Evolutionary conservation across 2,888 invertebrate genomes (phyloP), one percentile per base, ranked within the genome.

Genomic region (Heliothis peltigera): DNA sequence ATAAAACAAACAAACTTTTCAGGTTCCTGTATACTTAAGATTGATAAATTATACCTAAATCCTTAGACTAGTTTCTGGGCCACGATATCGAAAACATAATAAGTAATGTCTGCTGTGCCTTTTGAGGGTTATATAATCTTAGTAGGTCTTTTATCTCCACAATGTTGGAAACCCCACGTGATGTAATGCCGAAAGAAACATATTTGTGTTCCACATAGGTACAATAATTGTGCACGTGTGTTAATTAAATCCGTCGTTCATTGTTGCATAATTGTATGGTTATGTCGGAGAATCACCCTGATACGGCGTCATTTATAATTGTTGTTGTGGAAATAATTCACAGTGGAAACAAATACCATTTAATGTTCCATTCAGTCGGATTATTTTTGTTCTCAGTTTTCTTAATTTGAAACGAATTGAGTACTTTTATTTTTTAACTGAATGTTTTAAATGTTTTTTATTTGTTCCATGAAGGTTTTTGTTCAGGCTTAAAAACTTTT

Each of bases 241-340:
- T 49, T 46, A 49, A 67, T 69, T 51, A 51, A 54, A 69, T 54
- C 62, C 39, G 54, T 48, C n/a, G 35, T 12, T 49, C 43, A 44
- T 62, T 70, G 64, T 70, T 28, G 19, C 53, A 49, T 64, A 64
- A 70, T 57, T 44, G 56, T 22, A 44, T 48, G 42, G 17, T 42
- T 49, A 32, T 22, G 48, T 35, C 18, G 19, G 17, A 4, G 4
- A 47, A 56, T 52, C 48, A 28, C 6, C 51, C 52, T 49, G 21
- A 48, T 39, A 64, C 39, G 53, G 12, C 44, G 35, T 39, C 43
- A 39, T 43, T 28, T 39, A 21, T n/a, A 22, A 42, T 47, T 21
- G 10, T 21, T 21, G 1, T 35, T 43, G 22, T 22, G n/a, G 1
- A 18, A 39, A 39, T 39, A 39, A 39, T 39, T 39, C 39, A 5